Base-by-base conservation (phyloP, 2,113 vertebrate genomes). In the Orientallactaga bullata region DNA sequence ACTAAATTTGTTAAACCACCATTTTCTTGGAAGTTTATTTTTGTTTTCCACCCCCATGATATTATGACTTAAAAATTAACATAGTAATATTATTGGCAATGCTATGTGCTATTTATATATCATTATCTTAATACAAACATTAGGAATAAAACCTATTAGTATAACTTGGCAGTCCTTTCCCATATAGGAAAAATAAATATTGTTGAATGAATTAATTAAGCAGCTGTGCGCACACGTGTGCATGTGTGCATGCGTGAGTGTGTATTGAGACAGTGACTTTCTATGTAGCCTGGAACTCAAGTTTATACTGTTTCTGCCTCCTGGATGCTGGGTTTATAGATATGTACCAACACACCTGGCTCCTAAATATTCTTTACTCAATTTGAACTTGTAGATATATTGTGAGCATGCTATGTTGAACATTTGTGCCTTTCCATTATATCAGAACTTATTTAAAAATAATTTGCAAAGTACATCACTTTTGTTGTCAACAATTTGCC, bases 301-400 rank as follows among this genome's bases (percentile, higher is more conserved):
- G 23, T n/a, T 30, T 72, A 35, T 85, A 55, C 32, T 72, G 13
- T 15, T 15, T n/a, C n/a, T 37, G 47, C 24, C n/a, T 60, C 23
- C 23, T 4, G 16, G 58, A 17, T 85, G 17, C 83, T 85, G 24
- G 51, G 69, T 60, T 86, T 73, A 39, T 12, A 61, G 26, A n/a
- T 37, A 5, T 73, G 55, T 73, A 2, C 16, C 24, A 60, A 24
- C 17, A 73, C 17, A 39, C 10, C 55, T 32, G 55, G 18, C 51
- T 86, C 26, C 80, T 74, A 85, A 91, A 91, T 77, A 80, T 91
- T 92, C 55, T 83, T 83, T 83, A 90, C 11, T 90, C 35, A 63
- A 13, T 85, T 60, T 92, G 63, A 90, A 95, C 23, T 95, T 94
- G 39, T 20, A 87, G 60, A 86, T 78, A 74, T 55, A 12, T 51